These are phyloP conservation scores for Callithrix jacchus DNA, from an alignment of 2,113 vertebrate species.

Conservation along the genomic window DNA sequence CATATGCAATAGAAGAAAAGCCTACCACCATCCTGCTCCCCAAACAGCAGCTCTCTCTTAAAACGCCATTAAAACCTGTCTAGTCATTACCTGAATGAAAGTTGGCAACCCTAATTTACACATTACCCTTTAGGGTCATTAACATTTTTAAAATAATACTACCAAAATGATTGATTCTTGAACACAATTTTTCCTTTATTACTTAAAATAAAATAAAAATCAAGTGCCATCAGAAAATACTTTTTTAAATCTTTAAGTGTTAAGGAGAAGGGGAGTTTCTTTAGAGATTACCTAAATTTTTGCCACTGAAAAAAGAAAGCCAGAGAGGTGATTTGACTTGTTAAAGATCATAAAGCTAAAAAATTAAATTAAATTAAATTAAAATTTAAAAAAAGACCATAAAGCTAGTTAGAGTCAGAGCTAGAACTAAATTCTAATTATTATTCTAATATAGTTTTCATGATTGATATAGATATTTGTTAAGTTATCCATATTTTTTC, in stretches of 20 bases:
- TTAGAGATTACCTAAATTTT: neutral
- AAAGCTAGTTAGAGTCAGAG: slow-evolving; percentile 12
- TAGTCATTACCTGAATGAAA: neutral
- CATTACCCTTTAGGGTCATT: neutral
- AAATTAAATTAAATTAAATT: no score
- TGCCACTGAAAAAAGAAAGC: neutral
- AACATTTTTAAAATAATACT: neutral
- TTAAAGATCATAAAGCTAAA: neutral
- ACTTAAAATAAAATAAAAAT: slow-evolving; percentile 7
- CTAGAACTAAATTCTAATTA: neutral
- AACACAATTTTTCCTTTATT: neutral
- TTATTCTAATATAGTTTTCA: neutral
- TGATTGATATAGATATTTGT: neutral
- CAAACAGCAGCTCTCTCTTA: neutral
- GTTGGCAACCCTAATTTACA: neutral
- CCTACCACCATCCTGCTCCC: neutral
- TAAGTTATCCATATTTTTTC: neutral
- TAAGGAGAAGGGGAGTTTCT: neutral
- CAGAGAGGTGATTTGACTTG: neutral
- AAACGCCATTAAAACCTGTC: neutral
- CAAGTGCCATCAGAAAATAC: neutral
- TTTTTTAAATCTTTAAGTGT: neutral
- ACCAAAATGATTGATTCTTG: neutral
- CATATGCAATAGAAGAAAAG: neutral
- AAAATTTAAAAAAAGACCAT: neutral